phyloP scores from a whole-genome alignment of 2,113 vertebrate genomes.

The Chionodraco myersi region DNA sequence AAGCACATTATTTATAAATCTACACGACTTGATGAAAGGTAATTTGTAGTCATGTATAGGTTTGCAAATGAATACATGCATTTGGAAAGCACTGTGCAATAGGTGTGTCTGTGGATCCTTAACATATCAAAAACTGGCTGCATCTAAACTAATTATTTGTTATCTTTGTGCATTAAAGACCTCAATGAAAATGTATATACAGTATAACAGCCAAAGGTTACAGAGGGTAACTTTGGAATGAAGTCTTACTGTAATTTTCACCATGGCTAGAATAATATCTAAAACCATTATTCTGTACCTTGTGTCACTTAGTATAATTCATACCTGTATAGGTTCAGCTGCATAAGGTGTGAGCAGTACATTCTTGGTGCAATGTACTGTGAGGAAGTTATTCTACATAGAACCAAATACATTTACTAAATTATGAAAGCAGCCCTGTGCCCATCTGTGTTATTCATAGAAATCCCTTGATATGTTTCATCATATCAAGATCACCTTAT shows the following conservation, averaged over 20 bases:
- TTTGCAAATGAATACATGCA: background rate
- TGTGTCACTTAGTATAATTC: background rate
- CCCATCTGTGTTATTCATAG: too few species aligned
- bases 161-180: too few species aligned
- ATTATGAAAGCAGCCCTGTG: background rate
- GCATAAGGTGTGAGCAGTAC: background rate
- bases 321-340: background rate
- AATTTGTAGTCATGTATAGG: background rate
- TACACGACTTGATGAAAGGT: background rate
- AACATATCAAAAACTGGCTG: background rate
- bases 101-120: background rate
- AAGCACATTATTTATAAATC: background rate
- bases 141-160: too few species aligned
- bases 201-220: background rate
- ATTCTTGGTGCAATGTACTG: background rate
- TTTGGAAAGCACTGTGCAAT: background rate
- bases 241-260: background rate
- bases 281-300: background rate
- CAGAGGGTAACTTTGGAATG: background rate
- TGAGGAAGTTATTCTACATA: constrained; percentile 1
- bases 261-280: background rate
- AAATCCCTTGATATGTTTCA: too few species aligned
- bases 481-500: background rate
- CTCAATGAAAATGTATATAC: too few species aligned
- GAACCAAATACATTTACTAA: background rate